Conservation (phyloP, 2,888 invertebrate genomes). For the Synanthedon myopaeformis region DNA sequence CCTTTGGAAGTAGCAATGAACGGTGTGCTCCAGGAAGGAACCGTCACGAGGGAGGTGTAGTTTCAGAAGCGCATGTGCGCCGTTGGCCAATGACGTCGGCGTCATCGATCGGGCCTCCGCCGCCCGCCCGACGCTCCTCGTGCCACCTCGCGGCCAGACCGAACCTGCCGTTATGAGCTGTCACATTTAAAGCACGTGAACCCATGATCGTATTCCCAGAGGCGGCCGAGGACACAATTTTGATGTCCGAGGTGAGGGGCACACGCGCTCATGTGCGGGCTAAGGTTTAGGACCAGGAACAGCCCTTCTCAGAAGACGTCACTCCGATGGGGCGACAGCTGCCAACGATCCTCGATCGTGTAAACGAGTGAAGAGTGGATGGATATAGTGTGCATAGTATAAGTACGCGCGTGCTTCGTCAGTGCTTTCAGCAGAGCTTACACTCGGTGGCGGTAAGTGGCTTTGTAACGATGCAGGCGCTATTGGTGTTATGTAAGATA, state of each 20-base stretch:
- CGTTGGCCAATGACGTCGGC: conserved; percentile 48
- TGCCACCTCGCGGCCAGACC: conserved; percentile 4
- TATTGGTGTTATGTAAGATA: no score
- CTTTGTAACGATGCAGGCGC: no score
- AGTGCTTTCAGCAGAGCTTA: neutral
- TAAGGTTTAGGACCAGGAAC: conserved; percentile 95
- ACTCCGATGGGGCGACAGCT: conserved; percentile 96
- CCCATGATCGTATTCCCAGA: conserved; percentile 21
- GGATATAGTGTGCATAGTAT: no score
- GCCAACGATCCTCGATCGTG: conserved; percentile 28
- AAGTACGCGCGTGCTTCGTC: no score
- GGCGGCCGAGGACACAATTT: conserved; percentile 18
- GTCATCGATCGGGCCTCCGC: conserved; percentile 37
- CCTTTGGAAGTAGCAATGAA: conserved; percentile 16
- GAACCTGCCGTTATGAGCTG: conserved; percentile 12
- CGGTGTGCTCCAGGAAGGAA: neutral
- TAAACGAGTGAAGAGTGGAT: neutral
- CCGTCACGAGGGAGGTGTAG: conserved; percentile 5
- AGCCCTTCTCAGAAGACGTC: conserved; percentile 97
- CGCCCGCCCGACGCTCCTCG: conserved; percentile 13
- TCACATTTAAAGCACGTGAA: conserved; percentile 36
- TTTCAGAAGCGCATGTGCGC: conserved; percentile 23
- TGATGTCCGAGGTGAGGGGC: conserved; percentile 38
- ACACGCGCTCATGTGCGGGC: conserved; percentile 89
- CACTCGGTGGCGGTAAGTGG: neutral